These are phyloP conservation scores for Caenorhabditis sp. DNA, from an alignment of 2,888 invertebrate genomes.

Conservation along the genomic window DNA sequence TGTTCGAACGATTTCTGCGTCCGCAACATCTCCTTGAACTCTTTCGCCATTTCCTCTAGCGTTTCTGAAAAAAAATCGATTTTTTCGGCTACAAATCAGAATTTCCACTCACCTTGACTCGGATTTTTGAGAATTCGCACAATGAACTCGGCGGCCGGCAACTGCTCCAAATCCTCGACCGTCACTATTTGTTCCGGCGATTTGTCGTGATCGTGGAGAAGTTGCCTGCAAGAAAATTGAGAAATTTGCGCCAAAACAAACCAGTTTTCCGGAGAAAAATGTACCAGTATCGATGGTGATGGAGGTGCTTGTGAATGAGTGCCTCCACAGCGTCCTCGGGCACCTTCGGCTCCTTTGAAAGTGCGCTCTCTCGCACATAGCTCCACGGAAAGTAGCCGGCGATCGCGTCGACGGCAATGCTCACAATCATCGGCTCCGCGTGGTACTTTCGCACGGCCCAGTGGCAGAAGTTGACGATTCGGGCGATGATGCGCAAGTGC, in stretches of 20 bases:
- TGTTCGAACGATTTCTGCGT: too few species aligned
- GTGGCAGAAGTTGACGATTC: conserved; percentile 26
- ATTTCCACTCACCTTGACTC: too few species aligned
- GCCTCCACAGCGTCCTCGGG: conserved; percentile 20
- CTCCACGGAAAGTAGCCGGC: conserved; percentile 40
- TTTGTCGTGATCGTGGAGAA: conserved; percentile 29
- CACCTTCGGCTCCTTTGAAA: neutral
- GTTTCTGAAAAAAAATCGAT: conserved; percentile 3
- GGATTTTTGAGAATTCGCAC: conserved; percentile 16
- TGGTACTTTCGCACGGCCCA: conserved; percentile 20
- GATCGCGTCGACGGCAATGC: conserved; percentile 45
- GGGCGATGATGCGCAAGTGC: conserved; percentile 4
- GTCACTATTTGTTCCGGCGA: conserved; percentile 3
- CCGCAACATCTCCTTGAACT: too few species aligned
- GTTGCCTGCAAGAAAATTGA: conserved; percentile 16
- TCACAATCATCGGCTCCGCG: conserved; percentile 29
- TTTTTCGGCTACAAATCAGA: too few species aligned
- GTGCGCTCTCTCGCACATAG: conserved; percentile 18
- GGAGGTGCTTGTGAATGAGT: conserved; percentile 17
- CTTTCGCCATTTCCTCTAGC: neutral
- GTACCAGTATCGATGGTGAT: conserved; percentile 30
- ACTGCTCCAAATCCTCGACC: conserved; percentile 12
- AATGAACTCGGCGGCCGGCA: conserved; percentile 21
- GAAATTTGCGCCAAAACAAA: too few species aligned
- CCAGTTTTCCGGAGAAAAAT: too few species aligned